Conservation (phyloP, 2,797 vertebrate genomes). For the Enteromius fasciolatus region DNA sequence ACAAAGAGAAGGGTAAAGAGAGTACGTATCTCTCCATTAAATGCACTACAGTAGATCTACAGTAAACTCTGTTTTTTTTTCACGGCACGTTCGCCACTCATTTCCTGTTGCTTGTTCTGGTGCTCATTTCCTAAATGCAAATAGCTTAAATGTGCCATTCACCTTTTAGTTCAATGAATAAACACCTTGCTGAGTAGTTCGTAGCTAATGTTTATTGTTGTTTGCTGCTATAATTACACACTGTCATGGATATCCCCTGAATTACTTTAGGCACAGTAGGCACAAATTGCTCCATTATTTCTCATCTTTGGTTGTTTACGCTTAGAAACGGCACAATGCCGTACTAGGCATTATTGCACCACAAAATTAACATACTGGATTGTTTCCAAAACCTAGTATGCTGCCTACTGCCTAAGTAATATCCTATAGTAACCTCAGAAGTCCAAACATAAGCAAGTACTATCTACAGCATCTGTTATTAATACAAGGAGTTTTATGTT, state of each 20-base stretch:
- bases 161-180: conserved; percentile 7
- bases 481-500: not conserved
- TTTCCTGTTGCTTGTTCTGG: not conserved
- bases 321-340: not conserved
- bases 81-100: not conserved
- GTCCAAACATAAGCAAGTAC: not conserved
- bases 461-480: not conserved
- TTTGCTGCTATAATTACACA: conserved; percentile 29
- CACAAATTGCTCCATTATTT: conserved; percentile 12
- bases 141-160: not conserved
- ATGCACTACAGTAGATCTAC: not conserved
- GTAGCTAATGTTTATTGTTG: not conserved
- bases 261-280: conserved; percentile 6
- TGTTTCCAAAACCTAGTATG: not conserved
- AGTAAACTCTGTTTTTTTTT: not conserved
- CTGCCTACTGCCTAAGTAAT: not conserved
- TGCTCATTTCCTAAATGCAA: not conserved
- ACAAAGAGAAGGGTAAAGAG: conserved; percentile 86
- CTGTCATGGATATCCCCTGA: conserved; percentile 28
- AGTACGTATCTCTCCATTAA: conserved; percentile 68
- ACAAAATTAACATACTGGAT: conserved; percentile 14
- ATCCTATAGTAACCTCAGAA: not conserved
- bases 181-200: conserved; percentile 4
- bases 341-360: conserved; percentile 12
- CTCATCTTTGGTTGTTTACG: conserved; percentile 20